A percentile compares a stretch with the other conserved stretches of the same genome.
phyloP scores from a whole-genome alignment of 2,113 vertebrate species.

The Candoia aspera region DNA sequence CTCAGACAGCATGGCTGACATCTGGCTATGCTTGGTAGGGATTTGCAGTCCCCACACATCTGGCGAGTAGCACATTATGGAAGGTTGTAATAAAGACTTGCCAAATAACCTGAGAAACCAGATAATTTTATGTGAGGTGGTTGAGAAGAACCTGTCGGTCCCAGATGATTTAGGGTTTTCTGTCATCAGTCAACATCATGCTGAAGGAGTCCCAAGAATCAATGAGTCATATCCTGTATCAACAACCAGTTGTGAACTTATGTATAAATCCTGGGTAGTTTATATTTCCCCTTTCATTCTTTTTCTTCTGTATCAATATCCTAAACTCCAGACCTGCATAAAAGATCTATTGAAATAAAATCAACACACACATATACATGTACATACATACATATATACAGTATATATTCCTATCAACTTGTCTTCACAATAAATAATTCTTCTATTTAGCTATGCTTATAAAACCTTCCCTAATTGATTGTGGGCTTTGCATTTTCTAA shows the following conservation, averaged over 20 bases:
- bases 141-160: not conserved
- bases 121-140: not conserved
- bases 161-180: not conserved
- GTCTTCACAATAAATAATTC: not conserved
- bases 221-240: not conserved
- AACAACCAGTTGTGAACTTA: not conserved
- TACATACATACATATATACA: no score
- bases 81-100: not conserved
- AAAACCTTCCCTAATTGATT: not conserved
- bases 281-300: not conserved
- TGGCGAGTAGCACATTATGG: not conserved
- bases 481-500: conserved; percentile 6
- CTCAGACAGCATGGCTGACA: not conserved
- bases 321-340: not conserved
- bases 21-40: not conserved
- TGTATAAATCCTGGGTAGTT: not conserved
- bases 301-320: not conserved
- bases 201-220: not conserved
- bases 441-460: conserved; percentile 12
- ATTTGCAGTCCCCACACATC: not conserved
- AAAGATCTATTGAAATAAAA: not conserved
- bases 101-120: not conserved
- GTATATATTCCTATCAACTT: not conserved
- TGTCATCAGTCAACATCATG: not conserved
- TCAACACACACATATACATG: no score